A percentile compares a stretch with the other conserved stretches of the same genome.
phyloP scores from a whole-genome alignment of 2,797 vertebrate genomes.

The Microctenopoma steveboyesi region DNA sequence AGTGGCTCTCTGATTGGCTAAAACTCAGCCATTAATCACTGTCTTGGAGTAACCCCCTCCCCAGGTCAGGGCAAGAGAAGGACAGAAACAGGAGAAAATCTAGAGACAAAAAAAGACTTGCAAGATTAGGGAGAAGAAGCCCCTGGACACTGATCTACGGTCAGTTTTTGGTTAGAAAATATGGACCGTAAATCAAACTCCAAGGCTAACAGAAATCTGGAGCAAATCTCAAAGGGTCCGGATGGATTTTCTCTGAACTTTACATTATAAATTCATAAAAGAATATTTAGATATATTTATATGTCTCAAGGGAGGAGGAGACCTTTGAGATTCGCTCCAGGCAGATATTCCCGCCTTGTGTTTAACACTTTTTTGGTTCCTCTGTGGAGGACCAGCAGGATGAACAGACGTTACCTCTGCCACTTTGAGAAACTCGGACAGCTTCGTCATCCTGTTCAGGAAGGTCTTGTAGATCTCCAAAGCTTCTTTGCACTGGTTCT shows the following conservation, averaged over 20 bases:
- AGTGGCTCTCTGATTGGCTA: conserved; percentile 70
- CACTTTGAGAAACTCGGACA: conserved; percentile 95
- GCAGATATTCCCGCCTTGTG: conserved; percentile 51
- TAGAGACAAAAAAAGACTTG: conserved; percentile 60
- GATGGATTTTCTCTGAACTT: background rate
- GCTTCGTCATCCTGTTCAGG: conserved; percentile 92
- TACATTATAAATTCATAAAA: conserved; percentile 10
- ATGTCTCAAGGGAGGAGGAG: background rate
- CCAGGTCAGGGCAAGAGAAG: conserved; percentile 67
- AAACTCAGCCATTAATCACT: conserved; percentile 68
- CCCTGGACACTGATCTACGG: conserved; percentile 61
- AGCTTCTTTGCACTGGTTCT: conserved; percentile 95
- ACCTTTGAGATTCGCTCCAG: conserved; percentile 67
- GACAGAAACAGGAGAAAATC: conserved; percentile 71
- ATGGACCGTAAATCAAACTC: conserved; percentile 65
- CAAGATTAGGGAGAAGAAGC: conserved; percentile 56
- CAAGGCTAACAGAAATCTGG: conserved; percentile 47
- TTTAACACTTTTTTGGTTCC: conserved; percentile 15
- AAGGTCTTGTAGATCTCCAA: conserved; percentile 98
- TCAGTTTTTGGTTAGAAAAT: conserved; percentile 35
- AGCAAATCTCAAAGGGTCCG: conserved; percentile 69
- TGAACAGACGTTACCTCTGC: conserved; percentile 89
- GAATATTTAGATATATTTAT: conserved; percentile 5
- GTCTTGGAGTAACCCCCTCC: conserved; percentile 63
- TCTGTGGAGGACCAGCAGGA: conserved; percentile 43